Base-by-base conservation (phyloP, 2,888 invertebrate genomes). In the Hypercompe scribonia region DNA sequence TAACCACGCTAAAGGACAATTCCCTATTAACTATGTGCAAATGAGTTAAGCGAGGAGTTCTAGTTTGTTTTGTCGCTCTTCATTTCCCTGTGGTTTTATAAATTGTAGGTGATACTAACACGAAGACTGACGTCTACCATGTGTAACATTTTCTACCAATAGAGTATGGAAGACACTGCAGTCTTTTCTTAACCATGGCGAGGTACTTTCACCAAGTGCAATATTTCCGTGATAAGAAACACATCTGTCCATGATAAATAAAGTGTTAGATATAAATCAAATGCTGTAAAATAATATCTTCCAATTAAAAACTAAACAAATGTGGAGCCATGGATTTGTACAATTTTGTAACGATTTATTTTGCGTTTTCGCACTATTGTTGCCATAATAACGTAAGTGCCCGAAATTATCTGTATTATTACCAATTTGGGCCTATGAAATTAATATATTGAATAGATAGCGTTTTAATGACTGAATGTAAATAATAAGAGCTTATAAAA, bases 1-100 rank as follows among this genome's bases (percentile, higher is more conserved):
- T 81, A 95, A 96, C 75, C 97, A 97, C 50, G 91, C 93, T 78
- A 96, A 93, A 87, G 98, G 98, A 80, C 98, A 98, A 90, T 98
- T 98, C 92, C 98, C 98, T 72, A 96, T 96, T 42, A 97, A 97
- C 94, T 98, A 97, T 91, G 97, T 98, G 76, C 97, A 97, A 91
- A 92, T 95, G 88, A 90, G 91, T 89, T 94, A 91, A 83, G 73
- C 76, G 77, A 81, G 76, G 78, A 79, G 68, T 77, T 74, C 33
- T 68, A 58, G 72, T 68, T 74, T 65, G 76, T 76, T 71, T 46
- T 66, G 63, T 67, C 65, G 70, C 54, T 63, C 65, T 73, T 74
- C 46, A 58, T 64, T 34, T 65, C 71, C 74, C 69, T 71, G 75
- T 74, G 74, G 31, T 72, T 21, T 65, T 63, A 72, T 72, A 78